phyloP scores from a whole-genome alignment of 2,888 invertebrate species.

The Glaucopsyche alexis region DNA sequence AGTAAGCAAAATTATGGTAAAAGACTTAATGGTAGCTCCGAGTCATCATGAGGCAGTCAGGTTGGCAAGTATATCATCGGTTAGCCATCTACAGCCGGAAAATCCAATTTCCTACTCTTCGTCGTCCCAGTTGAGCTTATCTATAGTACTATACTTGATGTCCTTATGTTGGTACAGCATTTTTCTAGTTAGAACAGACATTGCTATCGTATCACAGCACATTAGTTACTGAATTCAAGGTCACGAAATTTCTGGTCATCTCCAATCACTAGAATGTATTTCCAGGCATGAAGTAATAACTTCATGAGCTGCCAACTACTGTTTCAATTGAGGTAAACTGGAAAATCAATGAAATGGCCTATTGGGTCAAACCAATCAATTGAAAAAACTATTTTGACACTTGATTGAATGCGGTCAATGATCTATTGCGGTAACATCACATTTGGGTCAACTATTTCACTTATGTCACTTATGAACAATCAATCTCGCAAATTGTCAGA shows the following conservation, averaged over 20 bases:
- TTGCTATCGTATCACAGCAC: not conserved
- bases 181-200: constrained; percentile 12
- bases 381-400: too few species aligned
- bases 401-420: constrained; percentile 1
- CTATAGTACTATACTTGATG: not conserved
- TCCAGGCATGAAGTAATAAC: too few species aligned
- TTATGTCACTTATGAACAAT: constrained; percentile 9
- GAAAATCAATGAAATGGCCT: too few species aligned
- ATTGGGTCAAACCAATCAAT: too few species aligned
- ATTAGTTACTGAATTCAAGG: too few species aligned
- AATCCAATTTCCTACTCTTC: not conserved
- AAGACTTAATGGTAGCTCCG: constrained; percentile 1
- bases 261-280: too few species aligned
- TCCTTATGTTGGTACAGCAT: not conserved
- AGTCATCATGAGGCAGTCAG: constrained; percentile 1
- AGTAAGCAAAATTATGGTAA: too few species aligned
- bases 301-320: too few species aligned
- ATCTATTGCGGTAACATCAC: constrained; percentile 1
- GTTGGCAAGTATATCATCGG: not conserved
- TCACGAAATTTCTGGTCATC: too few species aligned
- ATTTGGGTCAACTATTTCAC: constrained; percentile 6
- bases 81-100: not conserved
- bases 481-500: not conserved
- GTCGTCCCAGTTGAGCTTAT: not conserved
- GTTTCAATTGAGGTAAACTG: too few species aligned